phyloP scores from a whole-genome alignment of 2,113 vertebrate species.

The Pandion haliaetus region DNA sequence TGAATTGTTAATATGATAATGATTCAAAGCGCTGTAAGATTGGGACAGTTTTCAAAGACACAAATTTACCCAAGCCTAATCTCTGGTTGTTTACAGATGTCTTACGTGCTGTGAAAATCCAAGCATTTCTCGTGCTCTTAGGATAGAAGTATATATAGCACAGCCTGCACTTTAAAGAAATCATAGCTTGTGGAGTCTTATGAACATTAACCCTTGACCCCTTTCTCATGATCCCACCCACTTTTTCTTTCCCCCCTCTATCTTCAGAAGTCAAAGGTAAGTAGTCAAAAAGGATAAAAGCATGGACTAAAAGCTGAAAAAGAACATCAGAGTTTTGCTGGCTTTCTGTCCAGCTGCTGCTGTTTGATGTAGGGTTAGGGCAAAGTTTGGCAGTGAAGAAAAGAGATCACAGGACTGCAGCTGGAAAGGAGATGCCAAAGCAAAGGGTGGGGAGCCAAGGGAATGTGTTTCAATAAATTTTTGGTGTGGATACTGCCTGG shows the following conservation, averaged over 20 bases:
- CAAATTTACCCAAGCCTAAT: constrained; percentile 29
- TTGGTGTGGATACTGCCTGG: background rate
- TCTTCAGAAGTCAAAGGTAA: constrained; percentile 15
- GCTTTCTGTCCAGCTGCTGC: background rate
- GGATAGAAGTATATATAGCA: background rate
- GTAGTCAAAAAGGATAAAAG: constrained; percentile 9
- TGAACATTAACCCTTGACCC: background rate
- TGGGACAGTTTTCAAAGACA: constrained; percentile 16
- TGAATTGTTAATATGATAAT: constrained; percentile 32
- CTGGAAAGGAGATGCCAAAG: background rate
- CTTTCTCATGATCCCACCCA: background rate
- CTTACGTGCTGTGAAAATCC: constrained; percentile 21
- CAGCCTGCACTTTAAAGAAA: background rate
- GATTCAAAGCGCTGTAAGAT: background rate
- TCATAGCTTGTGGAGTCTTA: background rate
- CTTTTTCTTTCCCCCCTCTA: background rate
- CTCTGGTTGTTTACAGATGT: constrained; percentile 31
- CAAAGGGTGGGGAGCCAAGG: background rate
- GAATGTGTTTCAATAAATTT: background rate
- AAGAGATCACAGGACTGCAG: background rate
- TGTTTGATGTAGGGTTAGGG: background rate
- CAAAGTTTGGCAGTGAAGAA: background rate
- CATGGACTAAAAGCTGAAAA: constrained; percentile 6
- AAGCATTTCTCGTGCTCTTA: background rate
- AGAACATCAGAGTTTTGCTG: background rate